Conservation (phyloP, 2,888 invertebrate species). For the Acanthopleura granulata region DNA sequence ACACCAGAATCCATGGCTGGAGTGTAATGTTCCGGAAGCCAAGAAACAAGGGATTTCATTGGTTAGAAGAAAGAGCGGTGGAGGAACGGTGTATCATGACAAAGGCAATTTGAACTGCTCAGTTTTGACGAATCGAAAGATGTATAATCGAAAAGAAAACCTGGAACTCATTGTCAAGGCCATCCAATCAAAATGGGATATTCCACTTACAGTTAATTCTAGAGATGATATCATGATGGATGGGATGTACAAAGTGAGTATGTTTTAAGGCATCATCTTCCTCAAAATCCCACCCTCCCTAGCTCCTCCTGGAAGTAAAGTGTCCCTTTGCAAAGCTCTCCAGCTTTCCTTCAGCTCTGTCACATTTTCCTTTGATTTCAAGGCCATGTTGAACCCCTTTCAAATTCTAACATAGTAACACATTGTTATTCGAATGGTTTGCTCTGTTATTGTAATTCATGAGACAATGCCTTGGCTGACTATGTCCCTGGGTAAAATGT, state of each 20-base stretch:
- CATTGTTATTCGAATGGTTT: no score
- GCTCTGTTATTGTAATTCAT: no score
- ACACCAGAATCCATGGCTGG: slow-evolving; percentile 97
- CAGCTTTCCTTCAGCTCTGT: no score
- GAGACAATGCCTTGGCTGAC: no score
- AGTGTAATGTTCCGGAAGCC: slow-evolving; percentile 83
- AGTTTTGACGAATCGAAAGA: slow-evolving; percentile 86
- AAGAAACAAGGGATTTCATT: slow-evolving; percentile 79
- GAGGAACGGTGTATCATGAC: slow-evolving; percentile 98
- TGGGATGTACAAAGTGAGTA: slow-evolving; percentile 71
- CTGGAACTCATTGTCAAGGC: slow-evolving; percentile 87
- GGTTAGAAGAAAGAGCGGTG: slow-evolving; percentile 92
- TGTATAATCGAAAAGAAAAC: slow-evolving; percentile 89
- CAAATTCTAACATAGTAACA: no score
- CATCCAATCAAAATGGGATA: slow-evolving; percentile 84
- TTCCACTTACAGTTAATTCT: slow-evolving; percentile 82
- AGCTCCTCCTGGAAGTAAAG: no score
- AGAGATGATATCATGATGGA: slow-evolving; percentile 89
- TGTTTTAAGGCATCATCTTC: no score
- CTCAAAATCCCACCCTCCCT: no score
- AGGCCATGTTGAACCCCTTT: no score
- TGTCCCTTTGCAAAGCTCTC: no score
- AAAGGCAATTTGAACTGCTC: slow-evolving; percentile 80
- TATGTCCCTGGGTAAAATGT: no score
- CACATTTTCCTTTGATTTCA: no score